Conservation (phyloP, 53 echinoderm and acorn worm genomes). For the Luidia sarsii region DNA sequence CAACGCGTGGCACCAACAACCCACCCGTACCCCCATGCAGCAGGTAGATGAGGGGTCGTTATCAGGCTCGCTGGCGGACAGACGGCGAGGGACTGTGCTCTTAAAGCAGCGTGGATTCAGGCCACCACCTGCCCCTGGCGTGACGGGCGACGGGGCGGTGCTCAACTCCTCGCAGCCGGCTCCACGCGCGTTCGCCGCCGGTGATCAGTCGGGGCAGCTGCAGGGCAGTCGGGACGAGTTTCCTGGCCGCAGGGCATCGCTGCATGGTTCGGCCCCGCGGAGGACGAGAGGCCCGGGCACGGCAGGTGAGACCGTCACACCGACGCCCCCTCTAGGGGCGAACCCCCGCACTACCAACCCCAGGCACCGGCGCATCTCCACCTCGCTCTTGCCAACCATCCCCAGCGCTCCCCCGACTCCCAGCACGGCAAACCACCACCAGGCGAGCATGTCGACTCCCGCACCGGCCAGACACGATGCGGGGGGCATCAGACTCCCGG, state of each 20-base stretch:
- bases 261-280: not conserved
- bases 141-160: conserved; percentile 22
- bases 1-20: conserved; percentile 2
- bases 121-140: not conserved
- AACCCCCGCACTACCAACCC: not conserved
- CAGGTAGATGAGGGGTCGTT: conserved; percentile 8
- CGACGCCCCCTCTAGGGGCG: conserved; percentile 3
- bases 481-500: not conserved
- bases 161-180: not conserved
- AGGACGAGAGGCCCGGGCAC: conserved; percentile 4
- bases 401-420: not conserved
- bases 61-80: conserved; percentile 15
- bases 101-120: conserved; percentile 31
- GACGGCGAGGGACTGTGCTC: not conserved
- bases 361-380: conserved; percentile 26
- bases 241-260: not conserved
- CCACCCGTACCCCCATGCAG: not conserved
- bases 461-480: conserved; percentile 3
- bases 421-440: not conserved
- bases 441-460: not conserved
- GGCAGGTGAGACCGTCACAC: conserved; percentile 20
- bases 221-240: not conserved
- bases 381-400: conserved; percentile 42
- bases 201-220: not conserved
- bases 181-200: too few relatives aligned